Conservation (phyloP, 2,797 vertebrate genomes). For the Sandelia bainsii region DNA sequence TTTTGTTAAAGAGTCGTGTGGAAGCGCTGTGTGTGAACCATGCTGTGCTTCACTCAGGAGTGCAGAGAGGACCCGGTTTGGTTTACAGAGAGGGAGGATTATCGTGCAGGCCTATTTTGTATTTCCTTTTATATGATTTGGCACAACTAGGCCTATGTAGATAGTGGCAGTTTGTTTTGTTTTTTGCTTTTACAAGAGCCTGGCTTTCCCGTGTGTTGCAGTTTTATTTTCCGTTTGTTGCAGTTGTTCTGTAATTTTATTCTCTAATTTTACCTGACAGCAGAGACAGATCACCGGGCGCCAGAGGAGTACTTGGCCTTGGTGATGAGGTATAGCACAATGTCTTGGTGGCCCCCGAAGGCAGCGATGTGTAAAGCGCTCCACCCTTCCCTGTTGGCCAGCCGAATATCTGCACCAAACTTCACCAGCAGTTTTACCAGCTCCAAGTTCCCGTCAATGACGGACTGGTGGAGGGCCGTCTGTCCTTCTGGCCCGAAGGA, state of each 20-base stretch:
- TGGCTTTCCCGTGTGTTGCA: constrained; percentile 68
- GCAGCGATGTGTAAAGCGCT: constrained; percentile 98
- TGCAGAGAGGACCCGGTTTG: constrained; percentile 79
- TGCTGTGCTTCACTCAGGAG: constrained; percentile 70
- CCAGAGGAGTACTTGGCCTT: constrained; percentile 98
- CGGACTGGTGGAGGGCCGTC: constrained; percentile 97
- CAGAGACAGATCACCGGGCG: constrained; percentile 88
- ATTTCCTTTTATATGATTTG: constrained; percentile 72
- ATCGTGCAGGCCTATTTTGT: constrained; percentile 61
- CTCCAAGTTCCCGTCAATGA: constrained; percentile 98
- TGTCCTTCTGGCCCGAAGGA: constrained; percentile 98
- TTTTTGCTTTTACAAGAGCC: constrained; percentile 61
- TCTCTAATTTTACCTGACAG: constrained; percentile 79
- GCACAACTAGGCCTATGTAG: constrained; percentile 76
- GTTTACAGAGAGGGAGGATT: constrained; percentile 73
- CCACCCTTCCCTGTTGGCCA: constrained; percentile 98
- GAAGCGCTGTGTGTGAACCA: constrained; percentile 60
- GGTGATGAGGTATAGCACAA: constrained; percentile 99
- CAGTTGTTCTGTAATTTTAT: constrained; percentile 39
- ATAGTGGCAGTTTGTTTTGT: constrained; percentile 61
- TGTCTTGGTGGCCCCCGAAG: constrained; percentile 98
- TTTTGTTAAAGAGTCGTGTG: constrained; percentile 65
- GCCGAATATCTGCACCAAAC: constrained; percentile 96
- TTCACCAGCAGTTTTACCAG: constrained; percentile 98
- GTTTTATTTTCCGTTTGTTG: constrained; percentile 51